Base-by-base conservation (phyloP, 2,113 vertebrate genomes). In the Atlantisia rogersi region DNA sequence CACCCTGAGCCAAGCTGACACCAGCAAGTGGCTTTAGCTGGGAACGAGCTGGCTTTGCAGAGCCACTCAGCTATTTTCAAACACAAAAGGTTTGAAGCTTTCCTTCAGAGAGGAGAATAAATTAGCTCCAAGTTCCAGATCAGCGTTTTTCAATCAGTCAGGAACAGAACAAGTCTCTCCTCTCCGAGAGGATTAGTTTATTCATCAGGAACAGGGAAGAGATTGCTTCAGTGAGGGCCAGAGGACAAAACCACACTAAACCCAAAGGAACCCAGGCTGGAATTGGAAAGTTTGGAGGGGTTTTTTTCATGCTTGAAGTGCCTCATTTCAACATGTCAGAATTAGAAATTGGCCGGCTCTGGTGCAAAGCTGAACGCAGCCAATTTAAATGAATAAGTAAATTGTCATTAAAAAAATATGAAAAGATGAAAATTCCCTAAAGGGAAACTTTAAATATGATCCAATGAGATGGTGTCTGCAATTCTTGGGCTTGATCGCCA, bases 301-400 rank as follows among this genome's bases (percentile, higher is more conserved):
- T 46, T 56, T 88, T 52, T 68, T 2, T 13, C 17, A n/a, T 42
- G 65, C 20, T 40, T 22, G 10, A 91, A 94, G 42, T 11, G 40
- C 21, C n/a, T 92, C 68, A 12, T 75, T 96, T 70, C 74, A 35
- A n/a, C 35, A 19, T 0, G 0, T 20, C 65, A 17, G 4, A 55
- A 71, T 89, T n/a, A 82, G 87, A 75, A 87, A 70, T 4, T 64
- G 74, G 81, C 74, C 0, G 4, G 14, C 16, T 63, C 3, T 2
- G 18, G 10, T 84, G 77, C 69, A 20, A 42, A 42, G 58, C 77
- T 63, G 8, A 89, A 65, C 19, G 26, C 86, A 65, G 91, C 67
- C 89, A 79, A 60, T 69, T 74, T 5, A 16, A 35, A 40, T 78
- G 78, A 82, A 91, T 25, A 83, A 83, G 60, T 65, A 65, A 84